A percentile compares a stretch with the other conserved stretches of the same genome.
Conservation (phyloP, 2,113 vertebrate species). For the Cyphomyrus discorhynchus region DNA sequence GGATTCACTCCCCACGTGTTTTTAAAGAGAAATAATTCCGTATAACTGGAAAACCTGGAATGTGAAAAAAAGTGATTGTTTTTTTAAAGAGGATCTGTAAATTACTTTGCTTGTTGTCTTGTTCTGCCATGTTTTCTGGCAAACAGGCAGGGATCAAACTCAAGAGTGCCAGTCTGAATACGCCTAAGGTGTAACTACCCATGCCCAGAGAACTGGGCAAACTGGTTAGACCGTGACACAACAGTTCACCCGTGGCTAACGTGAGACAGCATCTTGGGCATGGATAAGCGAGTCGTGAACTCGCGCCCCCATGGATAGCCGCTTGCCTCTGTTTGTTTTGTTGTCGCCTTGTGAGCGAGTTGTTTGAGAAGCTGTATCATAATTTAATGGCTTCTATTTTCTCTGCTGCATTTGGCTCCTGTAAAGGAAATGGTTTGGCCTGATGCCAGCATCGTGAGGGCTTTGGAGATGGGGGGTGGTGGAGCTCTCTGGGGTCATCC, state of each 20-base stretch:
- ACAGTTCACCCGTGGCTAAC: not conserved
- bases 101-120: not conserved
- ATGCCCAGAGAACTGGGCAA: not conserved
- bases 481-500: not conserved
- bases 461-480: not conserved
- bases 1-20: not conserved
- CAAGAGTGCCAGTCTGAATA: not conserved
- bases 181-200: not conserved
- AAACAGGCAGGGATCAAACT: not conserved
- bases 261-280: not conserved
- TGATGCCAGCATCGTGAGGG: not conserved
- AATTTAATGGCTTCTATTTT: not conserved
- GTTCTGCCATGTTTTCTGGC: not conserved
- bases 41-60: not conserved
- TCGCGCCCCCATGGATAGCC: not conserved
- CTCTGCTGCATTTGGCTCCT: not conserved
- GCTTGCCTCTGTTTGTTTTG: not conserved
- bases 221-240: not conserved
- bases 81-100: not conserved
- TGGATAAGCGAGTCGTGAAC: not conserved
- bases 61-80: not conserved
- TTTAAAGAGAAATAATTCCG: not conserved
- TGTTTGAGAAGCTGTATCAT: not conserved
- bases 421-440: not conserved
- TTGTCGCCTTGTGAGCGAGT: not conserved